Base-by-base conservation (phyloP, 2,888 invertebrate species). In the Noctuana brunneofusca region DNA sequence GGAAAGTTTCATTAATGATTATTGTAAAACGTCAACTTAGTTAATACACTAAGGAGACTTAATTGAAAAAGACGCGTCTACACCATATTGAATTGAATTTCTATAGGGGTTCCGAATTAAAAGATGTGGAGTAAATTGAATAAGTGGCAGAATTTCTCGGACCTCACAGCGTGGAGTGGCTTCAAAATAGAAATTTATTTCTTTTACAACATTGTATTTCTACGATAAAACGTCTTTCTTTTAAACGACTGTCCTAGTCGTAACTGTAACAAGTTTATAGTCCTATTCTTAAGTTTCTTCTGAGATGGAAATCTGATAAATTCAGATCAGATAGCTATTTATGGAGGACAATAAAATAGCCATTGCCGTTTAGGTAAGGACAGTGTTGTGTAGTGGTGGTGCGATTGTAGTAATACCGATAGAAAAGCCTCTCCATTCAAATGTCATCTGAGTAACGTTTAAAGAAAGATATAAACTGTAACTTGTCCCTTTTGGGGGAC, bases 251-350 rank as follows among this genome's bases (percentile, higher is more conserved):
- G 60, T 62, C 38, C 27, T 14, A 11, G 48, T 24, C 53, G 32
- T 35, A 38, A n/a, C 55, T 38, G 24, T 62, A 49, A 62, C 62
- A 63, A 50, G 62, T 63, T 63, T 63, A 63, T 63, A 56, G 62
- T 41, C 32, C 56, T 27, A 63, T 63, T 63, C 62, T 63, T 43
- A 56, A 43, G 62, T 63, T 63, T 63, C 50, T 49, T 56, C 20
- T 30, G 41, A 56, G 62, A 63, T 63, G 62, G 50, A 63, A 63
- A 55, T 63, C 55, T 63, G 62, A 63, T 62, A 62, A 62, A 62
- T 62, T 49, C 55, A 41, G 49, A 62, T 56, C 62, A 56, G 62
- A 62, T 55, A 62, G 55, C 62, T 62, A 16, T 55, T 49, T 49
- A 62, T 20, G 62, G 62, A 27, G 27, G 41, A 62, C 62, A 62